Conservation (phyloP, 2,888 invertebrate genomes). For the Agriopis marginaria region DNA sequence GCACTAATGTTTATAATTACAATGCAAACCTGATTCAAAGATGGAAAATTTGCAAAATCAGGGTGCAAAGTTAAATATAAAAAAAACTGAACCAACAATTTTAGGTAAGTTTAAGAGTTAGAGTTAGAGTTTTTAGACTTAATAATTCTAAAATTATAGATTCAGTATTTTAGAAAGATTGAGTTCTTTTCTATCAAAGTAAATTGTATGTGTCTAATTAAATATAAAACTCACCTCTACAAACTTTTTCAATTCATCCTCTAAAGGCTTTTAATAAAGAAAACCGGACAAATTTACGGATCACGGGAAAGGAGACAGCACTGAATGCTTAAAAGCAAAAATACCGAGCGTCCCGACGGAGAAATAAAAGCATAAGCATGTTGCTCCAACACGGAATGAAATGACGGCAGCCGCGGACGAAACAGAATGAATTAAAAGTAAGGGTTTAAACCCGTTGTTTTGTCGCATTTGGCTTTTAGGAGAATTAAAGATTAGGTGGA, state of each 20-base stretch:
- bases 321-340: constrained; percentile 50
- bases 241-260: constrained; percentile 15
- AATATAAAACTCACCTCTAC: constrained; percentile 1
- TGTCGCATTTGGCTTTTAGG: constrained; percentile 58
- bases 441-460: constrained; percentile 72
- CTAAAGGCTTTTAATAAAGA: constrained; percentile 35
- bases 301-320: constrained; percentile 41
- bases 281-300: constrained; percentile 49
- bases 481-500: constrained; percentile 36
- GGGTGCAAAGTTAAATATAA: too few species aligned
- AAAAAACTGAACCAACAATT: too few species aligned
- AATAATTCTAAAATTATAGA: too few species aligned
- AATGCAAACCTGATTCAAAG: too few species aligned
- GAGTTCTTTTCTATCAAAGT: neutral
- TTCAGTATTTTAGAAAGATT: too few species aligned
- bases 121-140: too few species aligned
- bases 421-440: constrained; percentile 78
- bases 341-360: constrained; percentile 52
- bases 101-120: too few species aligned
- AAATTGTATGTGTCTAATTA: neutral
- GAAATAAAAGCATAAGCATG: constrained; percentile 77
- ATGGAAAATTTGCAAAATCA: too few species aligned
- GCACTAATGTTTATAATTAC: too few species aligned
- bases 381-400: constrained; percentile 72
- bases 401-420: constrained; percentile 70